Evolutionary conservation across 2,797 vertebrate genomes (phyloP), one percentile per base, ranked within the genome.

Genomic region (Pteronotus mesoamericanus): DNA sequence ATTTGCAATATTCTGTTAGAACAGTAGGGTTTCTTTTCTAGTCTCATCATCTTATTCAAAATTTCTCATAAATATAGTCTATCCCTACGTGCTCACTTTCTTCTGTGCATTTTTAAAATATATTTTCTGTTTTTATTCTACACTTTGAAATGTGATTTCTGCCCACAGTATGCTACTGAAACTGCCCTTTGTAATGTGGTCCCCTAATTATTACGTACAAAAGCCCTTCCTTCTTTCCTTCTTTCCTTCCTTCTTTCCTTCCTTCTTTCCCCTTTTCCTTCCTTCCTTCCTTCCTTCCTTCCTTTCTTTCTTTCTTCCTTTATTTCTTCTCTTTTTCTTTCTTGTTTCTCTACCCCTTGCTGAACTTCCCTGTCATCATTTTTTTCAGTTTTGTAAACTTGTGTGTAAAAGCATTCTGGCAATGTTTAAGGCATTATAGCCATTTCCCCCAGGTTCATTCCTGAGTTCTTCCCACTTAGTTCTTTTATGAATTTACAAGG

Each of bases 251-350:
- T 2, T n/a, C 18, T 8, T n/a, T n/a, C 26, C 46, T 48, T 42
- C 21, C 18, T 21, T 34, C 29, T 16, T 16, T 64, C 2, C 29
- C 1, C 61, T 6, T 6, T 29, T 18, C 15, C 15, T 16, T 32
- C 1, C 6, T 34, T 64, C 2, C 15, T 24, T 61, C 2, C 9
- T 21, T 51, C 9, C 5, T 18, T 29, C 1, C 44, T n/a, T 16
- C 8, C 9, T 14, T 15, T 39, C 18, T 24, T 39, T 39, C 14
- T 9, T 1, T 16, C 6, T 24, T 32, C 21, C 3, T 5, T n/a
- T 10, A 21, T 2, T 11, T 10, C 3, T 3, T 18, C 15, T 3
- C 4, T 32, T 44, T 14, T 3, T 10, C 26, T 32, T 34, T 14
- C 34, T 72, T 37, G 4, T 6, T 2, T 16, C 5, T 26, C 9